Evolutionary conservation across 1,140 invertebrate genomes (phyloP), one percentile per base, ranked within the genome.

Genomic region (Dendrolimus kikuchii): DNA sequence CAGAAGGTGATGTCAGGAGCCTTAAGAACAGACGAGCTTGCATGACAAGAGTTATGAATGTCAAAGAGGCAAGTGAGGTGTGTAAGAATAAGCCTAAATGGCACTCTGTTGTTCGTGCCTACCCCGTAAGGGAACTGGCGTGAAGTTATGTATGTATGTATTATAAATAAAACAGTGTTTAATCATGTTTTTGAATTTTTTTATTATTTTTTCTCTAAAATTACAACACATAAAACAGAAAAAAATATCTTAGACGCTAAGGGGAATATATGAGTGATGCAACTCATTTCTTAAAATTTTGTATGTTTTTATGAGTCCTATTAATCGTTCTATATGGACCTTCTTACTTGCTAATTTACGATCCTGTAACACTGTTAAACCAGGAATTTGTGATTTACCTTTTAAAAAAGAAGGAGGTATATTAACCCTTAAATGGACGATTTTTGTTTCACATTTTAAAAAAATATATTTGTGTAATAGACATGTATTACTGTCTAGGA

Each of bases 401-500:
- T 54, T 63, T 36, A 63, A 41, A 51, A 63, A 59, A 7, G 42
- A 40, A 7, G 62, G 62, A 23, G 1, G 23, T 9, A 53, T 55
- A 53, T 52, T 57, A 45, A 64, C 40, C 23, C 23, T 23, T 23
- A 23, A 23, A 23, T 23, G 23, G 23, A 23, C 43, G 55, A 58
- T 64, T 62, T 66, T 59, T 66, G 0, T 62, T 62, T 62, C 10
- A 62, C 52, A 46, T 60, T 59, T 63, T 37, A 63, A 63, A 57
- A 67, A 67, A 63, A 67, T 61, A 63, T 67, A 63, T 67, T 64
- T 64, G 54, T 67, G 47, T 59, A 67, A 63, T 55, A 61, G 65
- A 64, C 65, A 55, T 67, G 56, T 63, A 60, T 62, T 60, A 66
- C 52, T 62, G 60, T 56, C 53, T 66, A 66, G 63, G 51, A 67